Conservation (phyloP, 2,113 vertebrate genomes). For the Lycocorax pyrrhopterus region DNA sequence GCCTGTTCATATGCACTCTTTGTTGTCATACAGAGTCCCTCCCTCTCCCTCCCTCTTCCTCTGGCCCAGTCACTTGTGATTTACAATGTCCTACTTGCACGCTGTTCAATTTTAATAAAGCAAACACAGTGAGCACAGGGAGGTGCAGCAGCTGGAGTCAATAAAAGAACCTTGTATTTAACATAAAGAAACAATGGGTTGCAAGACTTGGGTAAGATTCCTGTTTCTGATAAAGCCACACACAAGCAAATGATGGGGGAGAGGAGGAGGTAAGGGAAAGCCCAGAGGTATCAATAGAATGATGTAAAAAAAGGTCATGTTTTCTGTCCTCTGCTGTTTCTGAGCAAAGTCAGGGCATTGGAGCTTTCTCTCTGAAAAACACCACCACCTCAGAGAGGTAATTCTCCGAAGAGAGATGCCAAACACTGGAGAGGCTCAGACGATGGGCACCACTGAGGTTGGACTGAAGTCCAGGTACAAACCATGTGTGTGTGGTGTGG, state of each 20-base stretch:
- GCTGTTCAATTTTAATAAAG: slow-evolving; percentile 49
- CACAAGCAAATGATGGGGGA: not conserved
- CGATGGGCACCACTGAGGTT: not conserved
- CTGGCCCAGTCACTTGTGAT: slow-evolving; percentile 28
- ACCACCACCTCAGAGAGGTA: not conserved
- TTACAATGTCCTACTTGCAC: slow-evolving; percentile 44
- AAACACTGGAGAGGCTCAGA: not conserved
- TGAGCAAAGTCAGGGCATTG: not conserved
- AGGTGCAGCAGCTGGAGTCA: slow-evolving; percentile 48
- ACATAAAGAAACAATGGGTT: slow-evolving; percentile 40
- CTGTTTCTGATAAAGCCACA: not conserved
- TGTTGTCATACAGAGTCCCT: slow-evolving; percentile 9
- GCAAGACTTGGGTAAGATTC: slow-evolving; percentile 29
- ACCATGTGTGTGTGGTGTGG: not conserved
- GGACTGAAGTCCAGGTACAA: not conserved
- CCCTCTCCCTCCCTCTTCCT: slow-evolving; percentile 26
- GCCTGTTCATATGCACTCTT: not conserved
- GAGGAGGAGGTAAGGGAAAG: not conserved
- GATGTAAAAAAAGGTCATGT: not conserved
- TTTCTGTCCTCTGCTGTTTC: not conserved
- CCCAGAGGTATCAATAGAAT: not conserved
- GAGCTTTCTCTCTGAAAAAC: not conserved
- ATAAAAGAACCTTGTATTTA: slow-evolving; percentile 11
- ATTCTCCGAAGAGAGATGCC: not conserved
- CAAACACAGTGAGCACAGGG: not conserved